These are phyloP conservation scores for Tricholauxania praeusta DNA, from an alignment of 2,888 invertebrate species.

Conservation along the genomic window DNA sequence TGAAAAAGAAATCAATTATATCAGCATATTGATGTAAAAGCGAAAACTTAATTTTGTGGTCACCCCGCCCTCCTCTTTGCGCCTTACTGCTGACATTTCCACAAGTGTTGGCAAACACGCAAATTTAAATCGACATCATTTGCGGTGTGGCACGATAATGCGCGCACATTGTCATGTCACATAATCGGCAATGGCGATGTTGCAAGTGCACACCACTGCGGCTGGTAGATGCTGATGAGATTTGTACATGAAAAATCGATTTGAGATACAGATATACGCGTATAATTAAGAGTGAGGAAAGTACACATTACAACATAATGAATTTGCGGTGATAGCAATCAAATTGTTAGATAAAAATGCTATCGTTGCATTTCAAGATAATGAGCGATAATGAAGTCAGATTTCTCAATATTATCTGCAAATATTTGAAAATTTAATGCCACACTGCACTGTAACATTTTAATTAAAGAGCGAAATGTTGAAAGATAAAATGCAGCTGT, in stretches of 20 bases:
- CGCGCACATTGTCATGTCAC: constrained; percentile 2
- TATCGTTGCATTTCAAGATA: too few species aligned
- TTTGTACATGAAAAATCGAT: constrained; percentile 25
- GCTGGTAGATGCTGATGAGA: not conserved
- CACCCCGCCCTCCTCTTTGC: not conserved
- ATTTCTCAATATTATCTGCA: too few species aligned
- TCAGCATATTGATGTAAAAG: not conserved
- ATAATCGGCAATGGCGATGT: too few species aligned
- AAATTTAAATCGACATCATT: not conserved
- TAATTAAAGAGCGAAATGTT: too few species aligned
- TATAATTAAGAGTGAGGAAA: constrained; percentile 2
- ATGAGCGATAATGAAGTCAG: too few species aligned
- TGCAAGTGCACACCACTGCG: too few species aligned
- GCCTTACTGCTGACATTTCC: not conserved
- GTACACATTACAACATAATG: not conserved
- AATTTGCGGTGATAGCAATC: too few species aligned
- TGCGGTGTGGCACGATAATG: constrained; percentile 8
- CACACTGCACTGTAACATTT: too few species aligned
- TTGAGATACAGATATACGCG: constrained; percentile 9
- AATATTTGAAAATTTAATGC: too few species aligned
- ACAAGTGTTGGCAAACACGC: not conserved
- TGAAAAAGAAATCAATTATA: too few species aligned
- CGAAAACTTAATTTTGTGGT: constrained; percentile 6
- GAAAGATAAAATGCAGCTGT: too few species aligned
- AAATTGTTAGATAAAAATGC: too few species aligned